Conservation (phyloP, 2,797 vertebrate species). For the Arctocebus calabarensis region DNA sequence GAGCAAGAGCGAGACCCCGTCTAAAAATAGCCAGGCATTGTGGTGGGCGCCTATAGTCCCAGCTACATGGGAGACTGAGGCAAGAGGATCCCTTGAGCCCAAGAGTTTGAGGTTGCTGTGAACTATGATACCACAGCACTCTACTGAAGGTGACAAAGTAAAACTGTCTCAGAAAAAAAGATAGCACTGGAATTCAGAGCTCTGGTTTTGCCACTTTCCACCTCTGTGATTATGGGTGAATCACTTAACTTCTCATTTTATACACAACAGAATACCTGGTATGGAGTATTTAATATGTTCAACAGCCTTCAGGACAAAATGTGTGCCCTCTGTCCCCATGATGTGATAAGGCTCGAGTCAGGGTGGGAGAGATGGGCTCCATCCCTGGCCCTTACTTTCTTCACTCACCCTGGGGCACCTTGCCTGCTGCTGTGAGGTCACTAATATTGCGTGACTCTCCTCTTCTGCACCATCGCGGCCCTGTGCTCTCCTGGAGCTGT, state of each 20-base stretch:
- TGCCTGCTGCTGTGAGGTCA: not conserved
- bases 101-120: no score
- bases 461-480: rapidly evolving
- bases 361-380: not conserved
- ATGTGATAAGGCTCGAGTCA: not conserved
- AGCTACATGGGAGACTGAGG: no score
- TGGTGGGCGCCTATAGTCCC: no score
- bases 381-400: not conserved
- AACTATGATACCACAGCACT: no score
- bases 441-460: not conserved
- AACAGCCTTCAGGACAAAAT: not conserved
- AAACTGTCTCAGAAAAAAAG: no score
- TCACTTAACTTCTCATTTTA: not conserved
- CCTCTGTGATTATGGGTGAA: not conserved
- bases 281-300: not conserved
- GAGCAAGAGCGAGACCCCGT: no score
- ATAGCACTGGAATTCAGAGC: not conserved
- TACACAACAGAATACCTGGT: not conserved
- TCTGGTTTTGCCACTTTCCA: not conserved
- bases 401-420: no score
- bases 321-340: not conserved
- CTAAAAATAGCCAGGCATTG: no score
- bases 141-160: no score
- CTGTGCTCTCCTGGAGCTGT: not conserved
- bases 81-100: no score